These are phyloP conservation scores for Sycophila sp. DNA, from an alignment of 1,140 invertebrate genomes.

Conservation along the genomic window DNA sequence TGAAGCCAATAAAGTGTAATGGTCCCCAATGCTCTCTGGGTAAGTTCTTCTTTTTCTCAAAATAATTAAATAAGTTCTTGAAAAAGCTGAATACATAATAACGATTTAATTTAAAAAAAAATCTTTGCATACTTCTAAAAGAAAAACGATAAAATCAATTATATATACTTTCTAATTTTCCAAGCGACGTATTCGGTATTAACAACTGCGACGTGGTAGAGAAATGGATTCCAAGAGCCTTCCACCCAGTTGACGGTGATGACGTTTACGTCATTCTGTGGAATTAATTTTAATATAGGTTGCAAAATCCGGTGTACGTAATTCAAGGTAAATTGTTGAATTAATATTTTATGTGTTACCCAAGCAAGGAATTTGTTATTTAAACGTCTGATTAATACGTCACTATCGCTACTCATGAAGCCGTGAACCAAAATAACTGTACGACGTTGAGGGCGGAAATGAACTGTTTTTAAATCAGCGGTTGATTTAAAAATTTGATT, in stretches of 20 bases:
- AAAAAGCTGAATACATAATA: neutral
- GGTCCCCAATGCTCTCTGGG: neutral
- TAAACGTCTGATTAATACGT: neutral
- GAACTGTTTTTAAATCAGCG: neutral
- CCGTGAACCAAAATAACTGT: slow-evolving; percentile 6
- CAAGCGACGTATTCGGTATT: slow-evolving; percentile 10
- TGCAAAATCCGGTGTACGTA: neutral
- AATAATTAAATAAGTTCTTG: neutral
- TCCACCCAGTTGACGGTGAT: neutral
- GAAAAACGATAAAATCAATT: neutral
- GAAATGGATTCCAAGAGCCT: neutral
- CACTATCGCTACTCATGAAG: neutral
- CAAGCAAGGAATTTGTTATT: neutral
- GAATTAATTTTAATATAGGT: neutral
- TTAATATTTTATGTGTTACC: neutral
- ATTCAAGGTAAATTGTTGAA: neutral
- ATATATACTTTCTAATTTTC: neutral
- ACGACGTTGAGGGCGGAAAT: neutral
- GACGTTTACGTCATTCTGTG: slow-evolving; percentile 2
- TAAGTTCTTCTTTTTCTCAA: neutral
- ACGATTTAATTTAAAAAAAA: neutral
- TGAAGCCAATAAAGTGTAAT: slow-evolving; percentile 1
- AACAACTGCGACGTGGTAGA: slow-evolving; percentile 3
- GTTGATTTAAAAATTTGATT: neutral
- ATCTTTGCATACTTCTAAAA: neutral